These are phyloP conservation scores for Charina bottae DNA, from an alignment of 2,113 vertebrate species.

Conservation along the genomic window DNA sequence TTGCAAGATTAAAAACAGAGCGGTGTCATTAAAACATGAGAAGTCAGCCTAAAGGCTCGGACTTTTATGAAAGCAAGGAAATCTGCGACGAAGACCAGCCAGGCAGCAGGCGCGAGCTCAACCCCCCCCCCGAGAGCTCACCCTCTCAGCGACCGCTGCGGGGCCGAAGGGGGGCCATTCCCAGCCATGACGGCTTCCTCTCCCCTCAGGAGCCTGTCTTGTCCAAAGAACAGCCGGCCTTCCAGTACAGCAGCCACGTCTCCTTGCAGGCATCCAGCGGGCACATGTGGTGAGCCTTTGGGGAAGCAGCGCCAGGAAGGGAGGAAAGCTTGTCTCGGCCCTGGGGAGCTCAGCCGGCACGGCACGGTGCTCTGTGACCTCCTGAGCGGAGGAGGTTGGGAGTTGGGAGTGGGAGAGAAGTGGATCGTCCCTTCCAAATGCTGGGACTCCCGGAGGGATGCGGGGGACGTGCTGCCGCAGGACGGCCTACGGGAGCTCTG, in stretches of 20 bases:
- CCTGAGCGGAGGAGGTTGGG: background rate
- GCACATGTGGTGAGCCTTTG: conserved; percentile 91
- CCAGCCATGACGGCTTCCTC: background rate
- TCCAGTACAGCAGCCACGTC: conserved; percentile 98
- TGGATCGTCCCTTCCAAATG: too few relatives aligned
- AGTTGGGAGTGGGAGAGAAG: too few relatives aligned
- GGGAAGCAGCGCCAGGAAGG: background rate
- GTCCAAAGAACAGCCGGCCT: conserved; percentile 96
- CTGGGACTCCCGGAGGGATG: background rate
- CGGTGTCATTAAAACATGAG: too few relatives aligned
- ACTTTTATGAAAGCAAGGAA: background rate
- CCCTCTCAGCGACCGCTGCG: background rate
- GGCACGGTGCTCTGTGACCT: background rate
- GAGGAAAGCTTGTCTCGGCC: background rate
- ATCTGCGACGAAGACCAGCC: background rate
- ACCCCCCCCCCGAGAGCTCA: background rate
- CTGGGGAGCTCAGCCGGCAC: background rate
- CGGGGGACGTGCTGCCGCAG: background rate
- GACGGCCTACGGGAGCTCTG: too few relatives aligned
- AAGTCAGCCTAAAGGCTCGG: background rate
- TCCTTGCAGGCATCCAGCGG: conserved; percentile 96
- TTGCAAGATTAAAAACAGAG: too few relatives aligned
- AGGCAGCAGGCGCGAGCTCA: background rate
- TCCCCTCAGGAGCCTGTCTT: conserved; percentile 89
- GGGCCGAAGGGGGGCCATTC: too few relatives aligned